Percentiles rank a stretch among this genome's conserved stretches.
These are phyloP conservation scores for Polypedilum pembai DNA, from an alignment of 1,140 invertebrate genomes.

Conservation along the genomic window DNA sequence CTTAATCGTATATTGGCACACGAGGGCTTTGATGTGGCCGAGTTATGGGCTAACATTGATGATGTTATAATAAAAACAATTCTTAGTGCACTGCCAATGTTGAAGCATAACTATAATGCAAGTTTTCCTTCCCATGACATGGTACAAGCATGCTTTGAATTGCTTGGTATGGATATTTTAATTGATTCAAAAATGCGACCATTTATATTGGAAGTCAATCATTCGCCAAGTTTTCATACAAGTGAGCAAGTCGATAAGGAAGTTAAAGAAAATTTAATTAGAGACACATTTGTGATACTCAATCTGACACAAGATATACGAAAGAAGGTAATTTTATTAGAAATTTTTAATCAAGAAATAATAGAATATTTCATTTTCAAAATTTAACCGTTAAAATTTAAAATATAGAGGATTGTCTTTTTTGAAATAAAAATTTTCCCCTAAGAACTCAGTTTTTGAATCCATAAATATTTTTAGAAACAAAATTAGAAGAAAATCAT, in stretches of 20 bases:
- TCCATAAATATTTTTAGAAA: no score
- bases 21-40: conserved; percentile 63
- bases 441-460: no score
- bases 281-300: conserved; percentile 73
- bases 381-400: no score
- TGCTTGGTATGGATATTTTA: conserved; percentile 81
- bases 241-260: conserved; percentile 74
- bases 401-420: no score
- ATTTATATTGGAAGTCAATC: conserved; percentile 81
- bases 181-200: conserved; percentile 79
- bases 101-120: conserved; percentile 80
- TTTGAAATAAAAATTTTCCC: no score
- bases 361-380: no score
- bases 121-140: conserved; percentile 79
- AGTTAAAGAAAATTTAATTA: conserved; percentile 73
- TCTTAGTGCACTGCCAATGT: conserved; percentile 71
- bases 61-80: conserved; percentile 86
- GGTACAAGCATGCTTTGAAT: conserved; percentile 80
- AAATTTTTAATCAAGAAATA: no score
- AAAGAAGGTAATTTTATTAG: conserved; percentile 52
- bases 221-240: conserved; percentile 85
- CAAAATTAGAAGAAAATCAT: no score
- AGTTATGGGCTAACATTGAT: conserved; percentile 74
- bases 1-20: conserved; percentile 64
- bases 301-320: conserved; percentile 72